These are phyloP conservation scores for Ommatoiulus sabulosus DNA, from an alignment of 2,888 invertebrate species.

Conservation along the genomic window DNA sequence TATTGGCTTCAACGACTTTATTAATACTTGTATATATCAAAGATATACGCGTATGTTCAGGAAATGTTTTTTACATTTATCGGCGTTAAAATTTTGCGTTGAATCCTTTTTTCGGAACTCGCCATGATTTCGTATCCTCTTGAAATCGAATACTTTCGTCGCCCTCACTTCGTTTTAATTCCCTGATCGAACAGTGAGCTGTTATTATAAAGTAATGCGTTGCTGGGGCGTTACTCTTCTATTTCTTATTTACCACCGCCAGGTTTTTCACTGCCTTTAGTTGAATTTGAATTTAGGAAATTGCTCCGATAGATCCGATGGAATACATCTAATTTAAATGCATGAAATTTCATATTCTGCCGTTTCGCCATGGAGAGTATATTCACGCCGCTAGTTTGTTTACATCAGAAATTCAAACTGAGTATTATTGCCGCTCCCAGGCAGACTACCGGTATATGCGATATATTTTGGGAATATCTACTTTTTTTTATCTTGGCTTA, in stretches of 20 bases:
- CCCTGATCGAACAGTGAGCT: background rate
- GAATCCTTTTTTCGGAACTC: too few species aligned
- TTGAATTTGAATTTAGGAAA: conserved; percentile 4
- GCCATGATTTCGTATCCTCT: too few species aligned
- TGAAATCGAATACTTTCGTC: too few species aligned
- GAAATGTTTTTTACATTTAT: too few species aligned
- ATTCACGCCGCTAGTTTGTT: conserved; percentile 20
- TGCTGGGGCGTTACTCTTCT: background rate
- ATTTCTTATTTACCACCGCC: background rate
- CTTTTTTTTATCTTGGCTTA: conserved; percentile 13
- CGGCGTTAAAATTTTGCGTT: too few species aligned
- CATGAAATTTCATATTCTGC: conserved; percentile 38
- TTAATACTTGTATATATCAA: too few species aligned
- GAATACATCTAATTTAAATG: conserved; percentile 14
- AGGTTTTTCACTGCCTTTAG: background rate
- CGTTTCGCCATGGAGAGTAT: background rate
- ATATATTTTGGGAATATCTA: conserved; percentile 38
- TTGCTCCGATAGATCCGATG: conserved; percentile 1
- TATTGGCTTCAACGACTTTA: too few species aligned
- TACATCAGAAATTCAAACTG: conserved; percentile 25
- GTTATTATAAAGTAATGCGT: background rate
- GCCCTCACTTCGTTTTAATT: background rate
- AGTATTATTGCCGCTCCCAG: conserved; percentile 39
- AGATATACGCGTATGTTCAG: too few species aligned
- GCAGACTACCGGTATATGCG: conserved; percentile 8